Conservation (phyloP, 2,113 vertebrate genomes). For the Procavia capensis region DNA sequence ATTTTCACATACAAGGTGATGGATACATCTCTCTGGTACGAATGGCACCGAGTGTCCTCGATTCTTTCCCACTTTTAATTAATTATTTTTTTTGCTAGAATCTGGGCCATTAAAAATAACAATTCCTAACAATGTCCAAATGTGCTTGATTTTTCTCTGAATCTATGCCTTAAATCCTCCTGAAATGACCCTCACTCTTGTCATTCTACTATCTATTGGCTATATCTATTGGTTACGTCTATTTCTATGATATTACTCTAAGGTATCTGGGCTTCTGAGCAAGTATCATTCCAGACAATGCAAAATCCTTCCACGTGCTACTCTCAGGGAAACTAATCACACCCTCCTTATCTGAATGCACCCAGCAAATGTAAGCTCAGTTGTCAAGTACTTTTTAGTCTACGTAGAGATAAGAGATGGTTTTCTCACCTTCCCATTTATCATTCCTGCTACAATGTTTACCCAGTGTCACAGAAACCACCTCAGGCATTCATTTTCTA, state of each 20-base stretch:
- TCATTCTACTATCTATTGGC: fast-evolving
- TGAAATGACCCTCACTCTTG: not conserved
- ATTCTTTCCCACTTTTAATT: not conserved
- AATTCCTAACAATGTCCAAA: not conserved
- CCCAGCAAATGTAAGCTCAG: not conserved
- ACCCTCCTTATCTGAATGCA: not conserved
- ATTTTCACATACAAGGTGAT: not conserved
- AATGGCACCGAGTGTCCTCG: not conserved
- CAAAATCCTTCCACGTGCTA: not conserved
- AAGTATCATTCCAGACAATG: not conserved
- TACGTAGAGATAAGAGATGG: slow-evolving; percentile 64
- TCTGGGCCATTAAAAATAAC: not conserved
- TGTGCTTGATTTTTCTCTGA: not conserved
- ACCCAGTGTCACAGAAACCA: not conserved
- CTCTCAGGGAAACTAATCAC: not conserved
- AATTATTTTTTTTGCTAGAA: not conserved
- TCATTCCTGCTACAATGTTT: slow-evolving; percentile 42
- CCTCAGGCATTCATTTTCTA: not conserved
- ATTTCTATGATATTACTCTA: not conserved
- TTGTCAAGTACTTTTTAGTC: slow-evolving; percentile 20
- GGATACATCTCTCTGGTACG: not conserved
- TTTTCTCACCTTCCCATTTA: slow-evolving; percentile 49
- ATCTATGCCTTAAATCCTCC: not conserved
- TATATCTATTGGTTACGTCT: fast-evolving
- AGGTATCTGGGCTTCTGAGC: not conserved